These are phyloP conservation scores for Heteractis magnifica DNA, from an alignment of 92 coral and sea anemone species.

Conservation along the genomic window DNA sequence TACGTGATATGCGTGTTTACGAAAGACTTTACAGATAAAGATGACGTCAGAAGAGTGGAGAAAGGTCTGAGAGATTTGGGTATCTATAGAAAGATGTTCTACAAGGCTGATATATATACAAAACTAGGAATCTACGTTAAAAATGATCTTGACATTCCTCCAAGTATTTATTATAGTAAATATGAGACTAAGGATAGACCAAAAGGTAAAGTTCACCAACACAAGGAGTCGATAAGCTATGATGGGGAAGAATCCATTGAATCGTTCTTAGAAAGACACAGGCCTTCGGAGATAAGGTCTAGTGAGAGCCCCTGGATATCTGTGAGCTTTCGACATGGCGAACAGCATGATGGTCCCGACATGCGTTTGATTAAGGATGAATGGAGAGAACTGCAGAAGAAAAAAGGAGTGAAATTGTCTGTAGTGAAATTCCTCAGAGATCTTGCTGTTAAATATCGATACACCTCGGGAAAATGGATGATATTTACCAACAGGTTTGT, in stretches of 20 bases:
- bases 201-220: background rate
- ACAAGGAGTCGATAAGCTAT: background rate
- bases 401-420: background rate
- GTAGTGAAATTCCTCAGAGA: background rate
- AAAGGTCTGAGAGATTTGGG: constrained; percentile 29
- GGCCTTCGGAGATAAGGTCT: background rate
- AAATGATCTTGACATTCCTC: constrained; percentile 11
- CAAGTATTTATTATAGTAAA: background rate
- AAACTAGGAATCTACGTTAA: constrained; percentile 16
- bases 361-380: constrained; percentile 1
- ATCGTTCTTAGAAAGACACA: background rate
- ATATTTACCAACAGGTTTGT: constrained; percentile 24
- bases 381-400: constrained; percentile 4
- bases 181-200: background rate
- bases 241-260: background rate
- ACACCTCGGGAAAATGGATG: constrained; percentile 38
- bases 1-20: constrained; percentile 42
- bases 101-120: constrained; percentile 42
- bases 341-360: background rate
- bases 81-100: background rate
- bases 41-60: constrained; percentile 28
- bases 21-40: constrained; percentile 31
- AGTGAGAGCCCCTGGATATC: background rate
- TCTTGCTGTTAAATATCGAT: constrained; percentile 20
- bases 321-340: background rate